Conservation (phyloP, 2,888 invertebrate species). For the Mesochorus sp. region DNA sequence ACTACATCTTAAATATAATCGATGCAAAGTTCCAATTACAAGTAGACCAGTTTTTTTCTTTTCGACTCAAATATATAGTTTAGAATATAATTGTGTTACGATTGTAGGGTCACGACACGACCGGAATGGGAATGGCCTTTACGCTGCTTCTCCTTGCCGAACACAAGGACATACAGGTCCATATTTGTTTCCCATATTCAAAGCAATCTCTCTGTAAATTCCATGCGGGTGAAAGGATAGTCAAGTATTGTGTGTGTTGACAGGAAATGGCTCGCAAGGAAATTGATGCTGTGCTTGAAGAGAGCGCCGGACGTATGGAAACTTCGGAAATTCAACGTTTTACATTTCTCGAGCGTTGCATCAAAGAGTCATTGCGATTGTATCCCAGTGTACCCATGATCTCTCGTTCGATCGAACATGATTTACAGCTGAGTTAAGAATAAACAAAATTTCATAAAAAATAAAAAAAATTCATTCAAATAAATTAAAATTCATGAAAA, state of each 20-base stretch:
- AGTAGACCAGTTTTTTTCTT: no score
- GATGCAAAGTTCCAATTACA: no score
- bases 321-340: constrained; percentile 85
- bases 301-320: constrained; percentile 82
- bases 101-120: constrained; percentile 63
- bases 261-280: constrained; percentile 61
- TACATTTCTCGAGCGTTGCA: constrained; percentile 87
- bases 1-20: no score
- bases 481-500: no score
- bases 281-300: constrained; percentile 81
- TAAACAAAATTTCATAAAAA: no score
- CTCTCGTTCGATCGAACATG: constrained; percentile 84
- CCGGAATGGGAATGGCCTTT: constrained; percentile 58
- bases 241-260: background rate
- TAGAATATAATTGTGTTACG: background rate
- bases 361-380: constrained; percentile 87
- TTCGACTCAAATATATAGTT: no score
- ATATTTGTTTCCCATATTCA: no score
- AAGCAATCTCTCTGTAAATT: no score
- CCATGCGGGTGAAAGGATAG: constrained; percentile 17
- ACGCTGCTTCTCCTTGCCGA: constrained; percentile 61
- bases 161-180: constrained; percentile 59
- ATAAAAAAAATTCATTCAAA: no score
- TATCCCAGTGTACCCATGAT: constrained; percentile 88
- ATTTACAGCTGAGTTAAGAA: constrained; percentile 80